These are phyloP conservation scores for Cantharis flavilabris DNA, from an alignment of 2,888 invertebrate genomes.

Conservation along the genomic window DNA sequence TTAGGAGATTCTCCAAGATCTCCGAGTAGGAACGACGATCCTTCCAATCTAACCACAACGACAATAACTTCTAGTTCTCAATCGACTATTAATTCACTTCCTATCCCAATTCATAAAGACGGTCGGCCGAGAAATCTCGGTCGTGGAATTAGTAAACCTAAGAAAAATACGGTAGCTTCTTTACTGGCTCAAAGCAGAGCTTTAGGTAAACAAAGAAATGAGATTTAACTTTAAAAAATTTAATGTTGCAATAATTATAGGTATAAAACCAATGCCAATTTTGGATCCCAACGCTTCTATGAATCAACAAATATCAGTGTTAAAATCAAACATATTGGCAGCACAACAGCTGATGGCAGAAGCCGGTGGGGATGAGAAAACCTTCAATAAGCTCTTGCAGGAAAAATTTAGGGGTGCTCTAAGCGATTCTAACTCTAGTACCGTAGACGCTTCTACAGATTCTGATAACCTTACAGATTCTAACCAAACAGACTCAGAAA, in stretches of 20 bases:
- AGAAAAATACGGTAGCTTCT: constrained; percentile 91
- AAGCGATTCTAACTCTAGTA: constrained; percentile 59
- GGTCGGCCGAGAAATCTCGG: constrained; percentile 83
- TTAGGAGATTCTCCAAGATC: constrained; percentile 64
- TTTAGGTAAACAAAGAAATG: constrained; percentile 58
- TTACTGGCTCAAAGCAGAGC: constrained; percentile 85
- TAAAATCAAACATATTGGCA: constrained; percentile 66
- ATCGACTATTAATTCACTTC: constrained; percentile 34
- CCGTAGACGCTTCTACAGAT: constrained; percentile 63
- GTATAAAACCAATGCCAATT: constrained; percentile 72
- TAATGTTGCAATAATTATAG: constrained; percentile 34
- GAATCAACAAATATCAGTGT: constrained; percentile 62
- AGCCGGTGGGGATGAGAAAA: constrained; percentile 54
- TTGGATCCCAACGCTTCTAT: constrained; percentile 61
- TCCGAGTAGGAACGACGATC: constrained; percentile 56
- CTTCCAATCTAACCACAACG: constrained; percentile 29
- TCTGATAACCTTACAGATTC: constrained; percentile 65
- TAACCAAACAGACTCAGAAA: constrained; percentile 63
- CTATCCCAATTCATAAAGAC: constrained; percentile 62
- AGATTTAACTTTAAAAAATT: not conserved
- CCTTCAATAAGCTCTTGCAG: constrained; percentile 58
- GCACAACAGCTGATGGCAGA: constrained; percentile 65
- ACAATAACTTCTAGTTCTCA: constrained; percentile 35
- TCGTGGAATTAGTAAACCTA: constrained; percentile 86
- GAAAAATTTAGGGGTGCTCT: constrained; percentile 63